phyloP scores from a whole-genome alignment of 2,113 vertebrate species.

The Silurus meridionalis region DNA sequence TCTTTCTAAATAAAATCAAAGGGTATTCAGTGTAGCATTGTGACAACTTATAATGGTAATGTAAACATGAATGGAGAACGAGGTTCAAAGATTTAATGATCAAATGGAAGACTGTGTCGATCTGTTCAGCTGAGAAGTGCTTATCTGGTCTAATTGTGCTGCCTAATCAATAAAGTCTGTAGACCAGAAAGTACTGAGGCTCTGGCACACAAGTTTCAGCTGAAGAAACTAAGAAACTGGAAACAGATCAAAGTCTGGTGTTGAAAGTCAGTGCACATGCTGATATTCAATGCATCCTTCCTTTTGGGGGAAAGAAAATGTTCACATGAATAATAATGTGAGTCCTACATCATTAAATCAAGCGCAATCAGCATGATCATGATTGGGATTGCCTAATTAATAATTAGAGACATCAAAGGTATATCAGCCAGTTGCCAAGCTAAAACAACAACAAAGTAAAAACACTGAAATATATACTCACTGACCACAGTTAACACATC shows the following conservation, averaged over 20 bases:
- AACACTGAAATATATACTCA: not conserved
- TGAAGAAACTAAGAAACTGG: slow-evolving; percentile 38
- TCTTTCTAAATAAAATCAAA: not conserved
- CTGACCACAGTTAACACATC: not conserved
- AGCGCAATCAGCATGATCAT: slow-evolving; percentile 13
- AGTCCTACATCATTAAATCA: slow-evolving; percentile 33
- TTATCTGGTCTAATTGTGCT: slow-evolving; percentile 43
- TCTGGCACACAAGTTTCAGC: slow-evolving; percentile 35
- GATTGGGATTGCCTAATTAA: slow-evolving; percentile 24
- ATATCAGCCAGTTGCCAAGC: not conserved
- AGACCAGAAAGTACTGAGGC: slow-evolving; percentile 10
- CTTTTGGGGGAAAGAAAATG: slow-evolving; percentile 15
- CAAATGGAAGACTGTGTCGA: slow-evolving; percentile 28
- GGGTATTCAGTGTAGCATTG: not conserved
- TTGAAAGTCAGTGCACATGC: slow-evolving; percentile 35
- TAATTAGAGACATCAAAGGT: slow-evolving; percentile 12
- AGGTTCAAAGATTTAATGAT: slow-evolving; percentile 28
- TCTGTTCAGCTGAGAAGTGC: slow-evolving; percentile 40
- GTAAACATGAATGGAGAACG: not conserved
- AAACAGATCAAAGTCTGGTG: slow-evolving; percentile 41
- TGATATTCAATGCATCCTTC: slow-evolving; percentile 22
- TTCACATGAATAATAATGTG: slow-evolving; percentile 22
- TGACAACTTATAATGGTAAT: not conserved
- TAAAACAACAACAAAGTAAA: not conserved
- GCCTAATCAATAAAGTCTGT: slow-evolving; percentile 43